Percentiles rank a stretch among this genome's conserved stretches.
phyloP scores from a whole-genome alignment of 2,113 vertebrate species.

The Apteryx owenii region DNA sequence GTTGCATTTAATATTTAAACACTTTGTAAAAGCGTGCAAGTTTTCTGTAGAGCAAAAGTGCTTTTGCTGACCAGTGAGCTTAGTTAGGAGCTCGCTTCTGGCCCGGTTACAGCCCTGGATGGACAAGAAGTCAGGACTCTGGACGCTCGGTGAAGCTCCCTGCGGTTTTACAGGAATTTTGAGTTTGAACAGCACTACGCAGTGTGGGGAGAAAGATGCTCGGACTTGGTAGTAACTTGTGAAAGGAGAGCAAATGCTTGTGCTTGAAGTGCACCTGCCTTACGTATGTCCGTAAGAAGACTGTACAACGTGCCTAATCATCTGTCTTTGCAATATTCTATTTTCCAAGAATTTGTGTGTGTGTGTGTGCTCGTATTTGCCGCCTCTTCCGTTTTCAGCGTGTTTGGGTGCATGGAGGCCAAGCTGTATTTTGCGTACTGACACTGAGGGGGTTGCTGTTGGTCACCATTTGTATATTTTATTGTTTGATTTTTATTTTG shows the following conservation, averaged over 20 bases:
- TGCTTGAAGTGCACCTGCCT: background rate
- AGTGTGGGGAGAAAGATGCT: background rate
- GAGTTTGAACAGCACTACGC: background rate
- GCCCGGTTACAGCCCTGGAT: background rate
- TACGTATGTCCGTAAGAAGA: background rate
- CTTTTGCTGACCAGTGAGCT: background rate
- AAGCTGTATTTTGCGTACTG: background rate
- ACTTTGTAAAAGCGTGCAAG: background rate
- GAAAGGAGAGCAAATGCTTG: background rate
- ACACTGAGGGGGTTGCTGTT: background rate
- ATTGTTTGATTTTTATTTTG: background rate
- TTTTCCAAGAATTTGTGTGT: background rate
- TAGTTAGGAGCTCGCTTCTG: background rate
- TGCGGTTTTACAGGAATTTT: slow-evolving; percentile 1
- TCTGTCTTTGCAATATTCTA: background rate
- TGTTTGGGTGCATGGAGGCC: background rate
- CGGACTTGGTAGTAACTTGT: background rate
- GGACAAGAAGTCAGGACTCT: background rate
- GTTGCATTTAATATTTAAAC: background rate
- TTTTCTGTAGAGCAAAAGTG: background rate
- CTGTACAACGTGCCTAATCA: background rate
- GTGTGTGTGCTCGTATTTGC: background rate
- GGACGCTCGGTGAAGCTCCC: background rate
- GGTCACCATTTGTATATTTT: background rate
- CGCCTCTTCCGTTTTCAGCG: background rate